Evolutionary conservation across 2,113 vertebrate species (phyloP), one percentile per base, ranked within the genome.

Genomic region (Arizona elegans): DNA sequence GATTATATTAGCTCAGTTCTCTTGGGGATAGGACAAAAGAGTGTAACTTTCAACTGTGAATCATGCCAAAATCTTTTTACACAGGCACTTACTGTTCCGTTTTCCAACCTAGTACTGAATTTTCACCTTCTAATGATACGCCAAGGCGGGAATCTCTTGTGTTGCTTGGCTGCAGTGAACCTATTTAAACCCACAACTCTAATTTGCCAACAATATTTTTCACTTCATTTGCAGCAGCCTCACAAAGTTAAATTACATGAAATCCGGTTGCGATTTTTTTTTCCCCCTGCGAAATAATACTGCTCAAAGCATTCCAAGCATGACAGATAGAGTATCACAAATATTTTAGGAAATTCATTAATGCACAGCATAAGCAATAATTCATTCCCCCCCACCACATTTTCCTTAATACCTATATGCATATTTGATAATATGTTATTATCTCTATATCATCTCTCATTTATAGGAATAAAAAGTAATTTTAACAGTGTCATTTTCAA

Each of bases 191-290:
- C 75, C 5, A 11, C 92, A 93, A 91, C 94, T 96, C 90, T 94
- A 96, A 94, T 96, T 96, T 95, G 81, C 95, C 92, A 95, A 87
- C 89, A 95, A 91, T 95, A 95, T 95, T 94, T 91, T 52, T 90
- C 47, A 62, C 21, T 95, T 92, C 95, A 95, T 96, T 94, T 95
- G 94, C 53, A 92, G 91, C 52, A 87, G 50, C n/a, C 38, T 13
- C 92, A 38, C 87, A 58, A 92, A 96, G 94, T 93, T 93, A 94
- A 95, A 96, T 95, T 93, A 95, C 29, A 95, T 94, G 0, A 95
- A 95, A 92, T 12, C 0, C 70, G 1, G 3, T 11, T 91, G 23
- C 3, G 3, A n/a, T 90, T 89, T 88, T 89, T 88, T 65, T n/a
- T 9, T 26, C 81, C 10, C 1, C 26, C 90, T 91, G 21, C 59